These are phyloP conservation scores for Diprion similis DNA, from an alignment of 1,140 invertebrate genomes.

Conservation along the genomic window DNA sequence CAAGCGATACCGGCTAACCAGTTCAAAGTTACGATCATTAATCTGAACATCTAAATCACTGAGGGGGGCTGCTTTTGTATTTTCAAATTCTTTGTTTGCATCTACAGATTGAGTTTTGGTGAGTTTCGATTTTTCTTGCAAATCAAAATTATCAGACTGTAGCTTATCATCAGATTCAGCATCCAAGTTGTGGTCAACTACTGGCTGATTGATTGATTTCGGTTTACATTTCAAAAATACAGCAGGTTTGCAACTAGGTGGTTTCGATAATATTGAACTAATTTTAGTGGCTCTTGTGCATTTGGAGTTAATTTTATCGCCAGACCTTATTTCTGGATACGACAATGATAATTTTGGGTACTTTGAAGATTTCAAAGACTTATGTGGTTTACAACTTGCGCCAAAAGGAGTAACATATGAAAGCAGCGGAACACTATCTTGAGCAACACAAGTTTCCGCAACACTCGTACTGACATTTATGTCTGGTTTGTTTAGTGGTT, in stretches of 20 bases:
- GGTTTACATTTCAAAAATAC: constrained; percentile 51
- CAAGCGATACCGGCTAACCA: constrained; percentile 12
- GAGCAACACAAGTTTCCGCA: background rate
- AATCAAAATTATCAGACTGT: background rate
- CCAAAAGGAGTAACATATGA: background rate
- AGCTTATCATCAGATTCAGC: background rate
- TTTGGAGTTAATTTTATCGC: constrained; percentile 10
- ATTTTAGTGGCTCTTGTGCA: constrained; percentile 35
- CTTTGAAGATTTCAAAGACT: constrained; percentile 28
- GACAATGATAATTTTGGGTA: constrained; percentile 45
- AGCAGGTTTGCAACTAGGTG: constrained; percentile 42
- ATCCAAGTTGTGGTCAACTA: constrained; percentile 29
- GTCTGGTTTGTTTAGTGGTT: constrained; percentile 24
- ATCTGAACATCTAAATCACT: constrained; percentile 61
- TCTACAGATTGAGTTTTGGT: background rate
- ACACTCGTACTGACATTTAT: too few relatives aligned
- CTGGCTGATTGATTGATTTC: constrained; percentile 26
- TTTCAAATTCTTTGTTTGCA: background rate
- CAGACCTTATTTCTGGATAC: constrained; percentile 42
- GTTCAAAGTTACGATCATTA: constrained; percentile 40
- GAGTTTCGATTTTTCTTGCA: background rate
- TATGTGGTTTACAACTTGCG: constrained; percentile 20
- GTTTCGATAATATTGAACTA: constrained; percentile 36
- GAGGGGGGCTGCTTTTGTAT: constrained; percentile 16
- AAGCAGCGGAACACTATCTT: background rate